Base-by-base conservation (phyloP, 1,140 invertebrate genomes). In the Panagrolaimus sp. region DNA sequence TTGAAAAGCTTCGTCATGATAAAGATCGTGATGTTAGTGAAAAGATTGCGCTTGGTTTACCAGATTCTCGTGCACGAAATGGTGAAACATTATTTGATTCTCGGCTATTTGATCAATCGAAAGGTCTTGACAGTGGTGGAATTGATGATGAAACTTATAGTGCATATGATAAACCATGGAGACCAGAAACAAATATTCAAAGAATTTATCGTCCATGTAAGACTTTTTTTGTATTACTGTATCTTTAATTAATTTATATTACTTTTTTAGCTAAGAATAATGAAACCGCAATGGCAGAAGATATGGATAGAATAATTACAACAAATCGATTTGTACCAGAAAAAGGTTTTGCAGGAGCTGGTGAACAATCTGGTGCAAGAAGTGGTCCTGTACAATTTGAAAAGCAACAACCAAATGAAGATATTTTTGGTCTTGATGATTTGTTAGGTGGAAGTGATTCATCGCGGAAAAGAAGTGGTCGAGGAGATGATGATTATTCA, bases 91-190 rank as follows among this genome's bases (percentile, higher is more conserved):
- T 95, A 82, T 99, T 97, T 84, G 96, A 98, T 86, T 91, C 95
- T 77, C 85, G 96, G 62, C 85, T 99, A 3, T 97, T 98, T 82
- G 96, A 98, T 80, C 92, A 93, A 72, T 77, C 74, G 27, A 72
- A 86, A 84, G 96, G 96, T 63, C 90, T 99, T 89, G 93, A 94
- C 79, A 91, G 90, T 80, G 96, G 96, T 8, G 98, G 94, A 86
- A 93, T 89, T 5, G 94, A 98, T 79, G 96, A 99, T 78, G 96
- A 99, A 78, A 90, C 90, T 0, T 98, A 98, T 84, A 94, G 91
- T 84, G 93, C 98, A 0, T 99, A 99, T 83, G 94, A 98, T 83
- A 93, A 95, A 84, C 84, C 87, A 13, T 88, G 87, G 87, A 75
- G 87, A 61, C 78, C 84, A n/a, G 83, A 89, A 20, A 90, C 90